These are phyloP conservation scores for Drosophila jambulina DNA, from an alignment of 1,140 invertebrate genomes.

Conservation along the genomic window DNA sequence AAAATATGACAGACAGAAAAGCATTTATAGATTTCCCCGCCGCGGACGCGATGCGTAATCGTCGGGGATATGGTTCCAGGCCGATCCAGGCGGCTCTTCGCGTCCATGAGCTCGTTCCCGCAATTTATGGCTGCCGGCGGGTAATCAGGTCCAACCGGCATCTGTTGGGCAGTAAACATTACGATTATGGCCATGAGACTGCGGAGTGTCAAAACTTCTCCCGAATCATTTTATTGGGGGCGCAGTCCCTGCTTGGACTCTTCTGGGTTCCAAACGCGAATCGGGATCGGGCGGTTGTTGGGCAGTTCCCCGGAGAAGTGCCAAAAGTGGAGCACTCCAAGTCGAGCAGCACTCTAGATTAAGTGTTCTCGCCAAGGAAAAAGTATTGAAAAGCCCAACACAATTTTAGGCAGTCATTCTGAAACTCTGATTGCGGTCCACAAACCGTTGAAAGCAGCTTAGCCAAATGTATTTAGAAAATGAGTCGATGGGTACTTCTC, in stretches of 20 bases:
- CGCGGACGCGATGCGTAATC: slow-evolving; percentile 52
- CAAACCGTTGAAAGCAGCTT: slow-evolving; percentile 8
- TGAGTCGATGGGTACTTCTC: no score
- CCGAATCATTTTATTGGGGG: slow-evolving; percentile 50
- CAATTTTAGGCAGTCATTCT: slow-evolving; percentile 5
- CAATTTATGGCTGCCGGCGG: slow-evolving; percentile 46
- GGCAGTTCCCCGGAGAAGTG: slow-evolving; percentile 20
- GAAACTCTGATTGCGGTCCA: slow-evolving; percentile 14
- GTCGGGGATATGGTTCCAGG: slow-evolving; percentile 3
- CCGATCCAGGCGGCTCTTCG: slow-evolving; percentile 4
- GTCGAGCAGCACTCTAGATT: slow-evolving; percentile 27
- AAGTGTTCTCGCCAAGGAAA: slow-evolving; percentile 12
- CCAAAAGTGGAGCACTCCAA: slow-evolving; percentile 23
- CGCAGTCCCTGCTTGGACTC: slow-evolving; percentile 24
- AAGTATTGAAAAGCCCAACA: neutral
- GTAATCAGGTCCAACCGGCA: slow-evolving; percentile 52
- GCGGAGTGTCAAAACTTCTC: slow-evolving; percentile 51
- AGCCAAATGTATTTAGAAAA: neutral
- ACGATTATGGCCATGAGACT: slow-evolving; percentile 57
- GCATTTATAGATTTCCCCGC: slow-evolving; percentile 46
- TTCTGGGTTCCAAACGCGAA: neutral
- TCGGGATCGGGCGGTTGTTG: slow-evolving; percentile 8
- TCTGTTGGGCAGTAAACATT: slow-evolving; percentile 58
- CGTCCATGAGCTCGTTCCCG: slow-evolving; percentile 2
- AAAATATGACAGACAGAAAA: slow-evolving; percentile 57